phyloP scores from a whole-genome alignment of 2,888 invertebrate genomes.

The Diloba caeruleocephala region DNA sequence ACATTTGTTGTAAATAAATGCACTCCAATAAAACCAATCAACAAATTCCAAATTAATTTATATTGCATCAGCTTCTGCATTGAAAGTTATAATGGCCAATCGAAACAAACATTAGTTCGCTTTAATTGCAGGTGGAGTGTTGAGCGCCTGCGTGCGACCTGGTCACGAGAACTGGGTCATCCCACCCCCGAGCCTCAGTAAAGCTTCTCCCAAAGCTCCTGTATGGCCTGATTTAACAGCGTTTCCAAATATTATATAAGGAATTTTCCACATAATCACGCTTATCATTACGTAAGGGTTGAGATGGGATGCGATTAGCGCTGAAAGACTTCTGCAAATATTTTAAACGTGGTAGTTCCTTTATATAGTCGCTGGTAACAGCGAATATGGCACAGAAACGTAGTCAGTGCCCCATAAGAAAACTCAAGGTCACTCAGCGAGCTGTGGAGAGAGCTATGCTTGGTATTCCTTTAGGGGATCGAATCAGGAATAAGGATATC shows the following conservation, averaged over 20 bases:
- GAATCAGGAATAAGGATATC: too few relatives aligned
- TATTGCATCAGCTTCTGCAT: constrained; percentile 13
- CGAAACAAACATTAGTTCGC: constrained; percentile 45
- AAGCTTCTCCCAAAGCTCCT: constrained; percentile 38
- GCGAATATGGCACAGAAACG: too few relatives aligned
- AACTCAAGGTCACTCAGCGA: too few relatives aligned
- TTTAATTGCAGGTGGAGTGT: constrained; percentile 63
- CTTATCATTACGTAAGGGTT: too few relatives aligned
- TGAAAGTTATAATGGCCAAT: constrained; percentile 20
- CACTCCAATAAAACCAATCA: constrained; percentile 15
- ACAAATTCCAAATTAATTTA: constrained; percentile 14
- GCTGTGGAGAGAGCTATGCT: too few relatives aligned
- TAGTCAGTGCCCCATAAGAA: too few relatives aligned
- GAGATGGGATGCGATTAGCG: not conserved
- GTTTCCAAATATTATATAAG: constrained; percentile 40
- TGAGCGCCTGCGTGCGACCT: constrained; percentile 71
- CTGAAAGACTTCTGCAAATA: too few relatives aligned
- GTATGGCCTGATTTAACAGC: constrained; percentile 50
- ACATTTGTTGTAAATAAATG: constrained; percentile 14
- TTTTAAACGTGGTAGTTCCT: too few relatives aligned
- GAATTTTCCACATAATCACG: not conserved
- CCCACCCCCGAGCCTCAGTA: constrained; percentile 40
- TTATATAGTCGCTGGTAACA: too few relatives aligned
- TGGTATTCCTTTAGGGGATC: too few relatives aligned
- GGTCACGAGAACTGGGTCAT: constrained; percentile 81